These are phyloP conservation scores for Sorex maritimensis DNA, from an alignment of 2,797 vertebrate species.

Conservation along the genomic window DNA sequence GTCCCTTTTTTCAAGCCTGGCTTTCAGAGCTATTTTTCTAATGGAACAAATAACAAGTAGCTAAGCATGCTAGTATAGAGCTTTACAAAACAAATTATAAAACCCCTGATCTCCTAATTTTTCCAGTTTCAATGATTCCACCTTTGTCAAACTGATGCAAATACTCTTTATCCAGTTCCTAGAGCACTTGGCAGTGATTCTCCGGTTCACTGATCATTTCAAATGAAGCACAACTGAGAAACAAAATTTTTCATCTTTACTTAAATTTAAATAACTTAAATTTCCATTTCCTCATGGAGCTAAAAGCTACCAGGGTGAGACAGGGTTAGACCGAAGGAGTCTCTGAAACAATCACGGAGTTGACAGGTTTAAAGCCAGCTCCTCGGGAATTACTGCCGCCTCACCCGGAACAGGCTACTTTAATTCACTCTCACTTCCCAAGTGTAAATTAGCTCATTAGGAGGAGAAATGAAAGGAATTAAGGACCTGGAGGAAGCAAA, in stretches of 20 bases:
- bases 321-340: neutral
- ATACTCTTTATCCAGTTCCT: neutral
- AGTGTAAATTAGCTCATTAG: neutral
- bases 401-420: neutral
- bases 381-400: neutral
- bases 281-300: neutral
- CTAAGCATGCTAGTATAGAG: neutral
- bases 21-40: constrained; percentile 10
- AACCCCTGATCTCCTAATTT: neutral
- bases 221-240: neutral
- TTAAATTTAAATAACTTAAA: constrained; percentile 49
- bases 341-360: neutral
- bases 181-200: neutral
- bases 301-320: neutral
- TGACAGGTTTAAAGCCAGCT: constrained; percentile 18
- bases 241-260: constrained; percentile 17
- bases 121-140: constrained; percentile 13
- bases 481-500: constrained; percentile 33
- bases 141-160: neutral
- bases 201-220: neutral
- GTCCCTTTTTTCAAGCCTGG: constrained; percentile 19
- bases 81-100: neutral
- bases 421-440: neutral
- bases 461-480: constrained; percentile 45
- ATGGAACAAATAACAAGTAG: neutral